Conservation (phyloP, 2,888 invertebrate genomes). For the Pogonocherus hispidulus region DNA sequence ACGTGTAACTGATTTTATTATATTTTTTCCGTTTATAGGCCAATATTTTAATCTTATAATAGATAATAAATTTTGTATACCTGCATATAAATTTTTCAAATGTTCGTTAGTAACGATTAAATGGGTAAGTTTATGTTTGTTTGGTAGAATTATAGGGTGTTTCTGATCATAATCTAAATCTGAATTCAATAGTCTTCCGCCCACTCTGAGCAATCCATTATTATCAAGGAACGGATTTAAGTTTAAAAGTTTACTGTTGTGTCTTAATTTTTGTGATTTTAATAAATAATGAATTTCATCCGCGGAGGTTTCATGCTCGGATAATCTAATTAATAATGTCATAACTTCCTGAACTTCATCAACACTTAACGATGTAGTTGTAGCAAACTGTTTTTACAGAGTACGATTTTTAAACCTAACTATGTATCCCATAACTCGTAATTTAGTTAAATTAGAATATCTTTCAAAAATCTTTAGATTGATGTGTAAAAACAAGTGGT, state of each 20-base stretch:
- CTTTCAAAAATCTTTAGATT: not conserved
- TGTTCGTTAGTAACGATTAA: slow-evolving; percentile 23
- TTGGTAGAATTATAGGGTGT: slow-evolving; percentile 22
- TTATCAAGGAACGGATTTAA: slow-evolving; percentile 30
- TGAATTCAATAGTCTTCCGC: slow-evolving; percentile 25
- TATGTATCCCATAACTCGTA: not conserved
- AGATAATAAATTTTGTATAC: slow-evolving; percentile 16
- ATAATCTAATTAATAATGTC: not conserved
- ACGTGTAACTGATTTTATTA: slow-evolving; percentile 8
- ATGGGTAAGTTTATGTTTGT: slow-evolving; percentile 23
- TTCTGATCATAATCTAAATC: slow-evolving; percentile 10
- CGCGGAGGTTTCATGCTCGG: not conserved
- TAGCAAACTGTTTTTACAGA: not conserved
- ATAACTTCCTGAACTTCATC: not conserved
- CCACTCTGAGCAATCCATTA: slow-evolving; percentile 15
- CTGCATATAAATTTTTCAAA: slow-evolving; percentile 21
- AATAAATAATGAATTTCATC: not conserved
- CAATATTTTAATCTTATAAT: slow-evolving; percentile 18
- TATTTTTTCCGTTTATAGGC: slow-evolving; percentile 23
- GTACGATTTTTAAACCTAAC: not conserved
- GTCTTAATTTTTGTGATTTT: not conserved
- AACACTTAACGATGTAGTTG: not conserved
- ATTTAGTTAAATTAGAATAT: slow-evolving; percentile 17
- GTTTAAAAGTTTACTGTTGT: not conserved
- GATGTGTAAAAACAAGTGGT: no score